Evolutionary conservation across 2,113 vertebrate genomes (phyloP).

Genomic region (Pachypanchax playfairii): DNA sequence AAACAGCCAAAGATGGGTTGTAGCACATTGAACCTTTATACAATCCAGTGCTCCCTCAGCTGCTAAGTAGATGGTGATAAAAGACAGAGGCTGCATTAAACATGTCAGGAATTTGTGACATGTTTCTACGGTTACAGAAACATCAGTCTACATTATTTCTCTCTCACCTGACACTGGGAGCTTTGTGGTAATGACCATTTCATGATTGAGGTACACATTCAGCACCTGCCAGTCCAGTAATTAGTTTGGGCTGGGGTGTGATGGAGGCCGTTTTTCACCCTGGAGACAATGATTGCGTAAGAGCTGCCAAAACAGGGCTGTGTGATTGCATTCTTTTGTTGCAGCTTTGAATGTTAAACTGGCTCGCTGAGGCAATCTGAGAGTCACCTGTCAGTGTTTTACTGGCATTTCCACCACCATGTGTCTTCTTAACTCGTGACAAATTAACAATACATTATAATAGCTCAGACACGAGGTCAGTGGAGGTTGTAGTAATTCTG

Average conservation of each 20-base stretch:
- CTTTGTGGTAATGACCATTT: conserved; percentile 51
- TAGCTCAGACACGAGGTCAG: conserved; percentile 32
- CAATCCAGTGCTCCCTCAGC: conserved; percentile 37
- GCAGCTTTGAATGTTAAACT: conserved; percentile 46
- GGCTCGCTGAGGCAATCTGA: conserved; percentile 42
- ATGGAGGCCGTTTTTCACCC: conserved; percentile 69
- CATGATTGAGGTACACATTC: conserved; percentile 52
- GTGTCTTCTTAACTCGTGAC: conserved; percentile 52
- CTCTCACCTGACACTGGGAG: conserved; percentile 43
- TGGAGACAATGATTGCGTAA: conserved; percentile 62
- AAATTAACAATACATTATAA: conserved; percentile 46
- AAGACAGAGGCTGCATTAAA: conserved; percentile 17
- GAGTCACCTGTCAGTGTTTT: conserved; percentile 51
- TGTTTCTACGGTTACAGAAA: conserved; percentile 35
- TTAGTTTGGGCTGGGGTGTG: conserved; percentile 66
- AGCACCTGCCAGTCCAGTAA: conserved; percentile 67
- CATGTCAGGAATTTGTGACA: conserved; percentile 39
- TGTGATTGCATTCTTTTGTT: conserved; percentile 54
- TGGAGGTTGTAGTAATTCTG: conserved; percentile 8
- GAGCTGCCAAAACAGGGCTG: conserved; percentile 60
- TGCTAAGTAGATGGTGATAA: conserved; percentile 30
- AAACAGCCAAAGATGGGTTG: conserved; percentile 41
- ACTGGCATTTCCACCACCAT: conserved; percentile 18
- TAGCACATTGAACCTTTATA: conserved; percentile 23
- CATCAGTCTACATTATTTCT: conserved; percentile 55